Evolutionary conservation across 2,888 invertebrate genomes (phyloP).

Genomic region (Dryobotodes eremita): DNA sequence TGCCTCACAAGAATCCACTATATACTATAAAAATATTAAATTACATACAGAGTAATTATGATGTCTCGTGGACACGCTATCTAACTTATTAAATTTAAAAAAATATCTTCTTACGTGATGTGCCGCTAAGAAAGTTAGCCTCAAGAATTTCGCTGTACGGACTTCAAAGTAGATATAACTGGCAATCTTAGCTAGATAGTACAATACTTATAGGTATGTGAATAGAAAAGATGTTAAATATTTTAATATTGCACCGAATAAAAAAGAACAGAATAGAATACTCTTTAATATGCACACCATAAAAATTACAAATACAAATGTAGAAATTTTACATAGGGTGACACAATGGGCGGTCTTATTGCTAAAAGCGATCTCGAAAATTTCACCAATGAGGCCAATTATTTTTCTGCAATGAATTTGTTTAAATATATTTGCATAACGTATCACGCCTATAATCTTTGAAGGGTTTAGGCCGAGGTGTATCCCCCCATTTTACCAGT

Average conservation of each 20-base stretch:
- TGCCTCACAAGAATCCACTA: too few species aligned
- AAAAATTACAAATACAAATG: too few species aligned
- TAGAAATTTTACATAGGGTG: too few species aligned
- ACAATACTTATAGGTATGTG: neutral
- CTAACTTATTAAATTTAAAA: conserved; percentile 18
- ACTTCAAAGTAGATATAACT: neutral
- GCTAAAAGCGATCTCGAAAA: too few species aligned
- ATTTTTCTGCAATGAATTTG: neutral
- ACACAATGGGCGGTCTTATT: too few species aligned
- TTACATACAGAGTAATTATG: neutral
- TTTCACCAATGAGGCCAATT: neutral
- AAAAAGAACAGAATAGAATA: too few species aligned
- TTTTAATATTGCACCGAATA: neutral
- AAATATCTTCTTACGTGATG: conserved; percentile 7
- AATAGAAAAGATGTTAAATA: neutral
- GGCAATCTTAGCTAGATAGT: neutral
- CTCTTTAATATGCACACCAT: too few species aligned
- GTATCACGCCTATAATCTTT: neutral
- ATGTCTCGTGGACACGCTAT: neutral
- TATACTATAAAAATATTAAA: neutral
- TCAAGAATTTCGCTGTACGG: neutral
- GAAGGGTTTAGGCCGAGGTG: neutral
- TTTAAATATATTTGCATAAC: neutral
- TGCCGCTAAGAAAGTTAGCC: neutral
- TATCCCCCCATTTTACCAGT: neutral